Evolutionary conservation across 2,113 vertebrate genomes (phyloP), one percentile per base, ranked within the genome.

Genomic region (Chloropsis cyanopogon): DNA sequence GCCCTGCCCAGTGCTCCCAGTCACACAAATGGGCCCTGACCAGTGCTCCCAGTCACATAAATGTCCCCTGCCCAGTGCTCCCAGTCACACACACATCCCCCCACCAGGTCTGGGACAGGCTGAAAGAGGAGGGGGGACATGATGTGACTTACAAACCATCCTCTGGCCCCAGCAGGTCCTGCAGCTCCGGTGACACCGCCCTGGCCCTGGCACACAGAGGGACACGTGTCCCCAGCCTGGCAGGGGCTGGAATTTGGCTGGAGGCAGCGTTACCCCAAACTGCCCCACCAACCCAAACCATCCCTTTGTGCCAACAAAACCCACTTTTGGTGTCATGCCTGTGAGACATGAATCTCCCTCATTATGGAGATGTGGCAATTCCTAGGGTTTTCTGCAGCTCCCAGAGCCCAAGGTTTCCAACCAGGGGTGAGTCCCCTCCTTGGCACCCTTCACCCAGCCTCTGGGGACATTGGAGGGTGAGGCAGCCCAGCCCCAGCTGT

Each of bases 141-240:
- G 6, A 20, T 22, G 9, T 63, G 41, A 96, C 96, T 93, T 92
- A 99, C 99, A 97, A 94, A 77, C 91, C 96, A 59, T 81, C 98
- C 98, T 25, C 73, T 73, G 70, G 97, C 82, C 49, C 99, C 99
- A 15, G 86, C 29, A 61, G 96, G 91, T 86, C 99, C 99, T 4
- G 94, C 53, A 46, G 96, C 92, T 28, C 99, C 98, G 7, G 96
- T 93, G 57, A 98, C 88, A 20, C 98, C 98, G 0, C 97, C 95
- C 71, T 98, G 98, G 80, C 98, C 98, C 99, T 99, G 92, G 90
- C 53, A 53, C 94, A 79, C 20, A 61, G 82, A 56, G 13, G 41
- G 29, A 52, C 13, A 75, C 0, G 0, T 13, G 26, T 61, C 85
- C 47, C 46, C 72, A 89, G 47, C 61, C 31, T 0, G 0, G 33